Evolutionary conservation across 2,888 invertebrate species (phyloP), one percentile per base, ranked within the genome.

Genomic region (Calameuta idolon): DNA sequence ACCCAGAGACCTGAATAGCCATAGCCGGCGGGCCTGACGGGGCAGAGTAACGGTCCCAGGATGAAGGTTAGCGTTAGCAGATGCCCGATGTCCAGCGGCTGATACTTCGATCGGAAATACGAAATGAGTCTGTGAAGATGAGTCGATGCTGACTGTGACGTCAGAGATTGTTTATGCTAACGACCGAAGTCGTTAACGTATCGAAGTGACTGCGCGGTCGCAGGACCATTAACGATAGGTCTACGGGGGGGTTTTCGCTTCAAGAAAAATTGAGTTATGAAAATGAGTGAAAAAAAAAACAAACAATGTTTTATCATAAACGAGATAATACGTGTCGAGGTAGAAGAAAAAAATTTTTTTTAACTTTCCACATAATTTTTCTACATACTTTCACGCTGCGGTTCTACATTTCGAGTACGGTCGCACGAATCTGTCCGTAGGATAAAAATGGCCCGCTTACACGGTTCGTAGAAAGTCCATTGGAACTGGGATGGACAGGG

Each of bases 1-100:
- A 90, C 90, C 90, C 89, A 90, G 90, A 91, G 91, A 91, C 91
- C 91, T 91, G 90, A 89, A 91, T 91, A 91, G 85, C 88, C 86
- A 84, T 88, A 86, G 87, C 89, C 89, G 86, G 85, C 85, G 86
- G 89, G 88, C 85, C 84, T 84, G 87, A 85, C 86, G 88, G 90
- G 90, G 87, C 90, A 89, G 89, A 87, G 88, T 91, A 91, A 91
- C 91, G 91, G 91, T 91, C 86, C 89, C 82, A 87, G 87, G 89
- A 91, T 90, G 89, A 90, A 90, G 90, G 90, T 90, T 90, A 87
- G 85, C 83, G 85, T 86, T 88, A 87, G 85, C 84, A 84, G 82
- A 83, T 80, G 80, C 80, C 2, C 55, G 55, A 55, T 55, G 55
- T 55, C 55, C 55, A 55, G 9, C 15, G 55, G 55, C 55, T 9